Percentiles rank a stretch among this genome's conserved stretches.
Evolutionary conservation across 1,140 invertebrate species (phyloP).

Genomic region (Chymomyza costata): DNA sequence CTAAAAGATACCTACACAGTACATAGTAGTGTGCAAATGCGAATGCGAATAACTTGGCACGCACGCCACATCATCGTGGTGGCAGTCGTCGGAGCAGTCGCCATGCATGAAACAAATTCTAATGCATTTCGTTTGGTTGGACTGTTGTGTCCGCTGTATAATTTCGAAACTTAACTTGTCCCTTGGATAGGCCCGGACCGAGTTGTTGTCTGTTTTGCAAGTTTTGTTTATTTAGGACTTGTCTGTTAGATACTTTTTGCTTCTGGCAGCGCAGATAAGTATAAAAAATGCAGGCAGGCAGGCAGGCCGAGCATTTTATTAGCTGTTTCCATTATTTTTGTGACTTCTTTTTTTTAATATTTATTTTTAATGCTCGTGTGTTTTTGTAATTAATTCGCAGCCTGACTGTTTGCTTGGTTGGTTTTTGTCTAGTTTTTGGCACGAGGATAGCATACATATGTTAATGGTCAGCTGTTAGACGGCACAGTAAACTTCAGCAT

Average conservation of each 20-base stretch:
- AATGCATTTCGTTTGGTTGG: slow-evolving; percentile 50
- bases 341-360: slow-evolving; percentile 34
- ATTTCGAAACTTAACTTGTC: slow-evolving; percentile 53
- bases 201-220: too few relatives aligned
- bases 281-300: slow-evolving; percentile 55
- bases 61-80: slow-evolving; percentile 34
- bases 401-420: too few relatives aligned
- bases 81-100: slow-evolving; percentile 33
- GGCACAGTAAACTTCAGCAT: too few relatives aligned
- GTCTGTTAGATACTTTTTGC: slow-evolving; percentile 48
- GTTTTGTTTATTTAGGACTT: slow-evolving; percentile 69
- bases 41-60: slow-evolving; percentile 71
- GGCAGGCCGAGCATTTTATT: slow-evolving; percentile 30
- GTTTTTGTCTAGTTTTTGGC: too few relatives aligned
- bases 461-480: too few relatives aligned
- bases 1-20: slow-evolving; percentile 40
- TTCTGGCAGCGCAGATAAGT: slow-evolving; percentile 40
- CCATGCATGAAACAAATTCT: slow-evolving; percentile 66
- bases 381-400: slow-evolving; percentile 57
- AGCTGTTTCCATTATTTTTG: slow-evolving; percentile 32
- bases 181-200: neutral
- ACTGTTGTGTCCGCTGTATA: slow-evolving; percentile 36
- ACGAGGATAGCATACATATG: too few relatives aligned
- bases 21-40: neutral
- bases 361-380: slow-evolving; percentile 9